Conservation (phyloP, 2,113 vertebrate species). For the Marcusenius ussheri region DNA sequence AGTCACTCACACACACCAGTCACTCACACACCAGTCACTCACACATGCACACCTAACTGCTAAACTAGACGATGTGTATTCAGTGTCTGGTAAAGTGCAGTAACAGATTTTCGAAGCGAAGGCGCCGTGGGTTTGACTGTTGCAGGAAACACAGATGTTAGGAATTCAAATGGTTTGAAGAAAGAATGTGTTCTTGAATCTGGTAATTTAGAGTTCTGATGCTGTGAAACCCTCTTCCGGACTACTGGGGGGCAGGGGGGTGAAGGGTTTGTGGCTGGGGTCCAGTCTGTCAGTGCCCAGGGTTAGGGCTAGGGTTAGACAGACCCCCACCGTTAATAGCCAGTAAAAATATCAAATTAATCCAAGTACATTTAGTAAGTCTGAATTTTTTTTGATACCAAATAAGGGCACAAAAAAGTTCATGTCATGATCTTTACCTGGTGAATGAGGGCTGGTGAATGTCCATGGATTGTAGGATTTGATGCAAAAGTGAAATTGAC, state of each 20-base stretch:
- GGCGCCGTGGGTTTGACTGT: neutral
- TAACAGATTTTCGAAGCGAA: neutral
- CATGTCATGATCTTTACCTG: neutral
- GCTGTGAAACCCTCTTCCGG: neutral
- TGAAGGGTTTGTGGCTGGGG: neutral
- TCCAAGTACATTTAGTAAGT: neutral
- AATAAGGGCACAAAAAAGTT: neutral
- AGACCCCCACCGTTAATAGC: neutral
- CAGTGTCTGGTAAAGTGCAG: neutral
- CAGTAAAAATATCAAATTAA: too few species aligned
- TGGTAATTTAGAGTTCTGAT: neutral
- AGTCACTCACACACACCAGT: too few species aligned
- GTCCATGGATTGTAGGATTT: neutral
- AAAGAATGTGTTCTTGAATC: neutral
- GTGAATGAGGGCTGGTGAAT: neutral
- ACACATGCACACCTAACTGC: neutral
- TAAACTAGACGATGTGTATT: neutral
- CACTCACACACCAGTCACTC: too few species aligned
- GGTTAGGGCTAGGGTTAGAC: neutral
- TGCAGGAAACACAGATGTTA: neutral
- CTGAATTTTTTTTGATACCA: neutral
- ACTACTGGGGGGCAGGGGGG: neutral
- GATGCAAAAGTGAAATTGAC: neutral
- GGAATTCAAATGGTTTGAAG: neutral
- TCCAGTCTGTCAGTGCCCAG: neutral